Percentiles rank a stretch among this genome's conserved stretches.
Conservation (phyloP, 2,797 vertebrate genomes). For the Macroramphosus scolopax region DNA sequence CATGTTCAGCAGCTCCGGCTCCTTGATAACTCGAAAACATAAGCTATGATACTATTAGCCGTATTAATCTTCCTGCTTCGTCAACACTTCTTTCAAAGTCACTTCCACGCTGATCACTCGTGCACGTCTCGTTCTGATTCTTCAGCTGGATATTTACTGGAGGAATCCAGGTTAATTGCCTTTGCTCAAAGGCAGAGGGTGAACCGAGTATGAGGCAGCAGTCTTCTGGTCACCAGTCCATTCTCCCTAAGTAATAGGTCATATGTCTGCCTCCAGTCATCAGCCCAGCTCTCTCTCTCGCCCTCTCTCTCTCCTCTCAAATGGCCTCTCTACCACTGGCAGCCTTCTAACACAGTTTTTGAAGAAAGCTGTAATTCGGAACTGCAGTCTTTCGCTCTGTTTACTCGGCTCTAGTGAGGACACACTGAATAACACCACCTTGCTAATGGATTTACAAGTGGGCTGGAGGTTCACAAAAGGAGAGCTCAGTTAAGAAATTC, state of each 20-base stretch:
- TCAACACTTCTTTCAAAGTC: slow-evolving; percentile 76
- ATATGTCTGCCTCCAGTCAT: slow-evolving; percentile 67
- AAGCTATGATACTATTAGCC: slow-evolving; percentile 68
- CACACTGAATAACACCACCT: slow-evolving; percentile 54
- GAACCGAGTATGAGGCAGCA: slow-evolving; percentile 75
- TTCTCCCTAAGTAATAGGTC: slow-evolving; percentile 76
- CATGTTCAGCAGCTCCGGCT: slow-evolving; percentile 58
- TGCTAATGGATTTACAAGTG: slow-evolving; percentile 67
- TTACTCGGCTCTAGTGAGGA: slow-evolving; percentile 50
- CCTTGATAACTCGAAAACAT: slow-evolving; percentile 66
- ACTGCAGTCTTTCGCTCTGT: slow-evolving; percentile 42
- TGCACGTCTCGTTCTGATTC: slow-evolving; percentile 64
- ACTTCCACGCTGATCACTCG: slow-evolving; percentile 70
- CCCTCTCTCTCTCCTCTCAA: slow-evolving; percentile 55
- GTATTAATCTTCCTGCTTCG: slow-evolving; percentile 72
- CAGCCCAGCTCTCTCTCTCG: slow-evolving; percentile 40
- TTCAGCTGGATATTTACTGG: slow-evolving; percentile 74
- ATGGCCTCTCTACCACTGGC: slow-evolving; percentile 48
- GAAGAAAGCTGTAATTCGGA: slow-evolving; percentile 44
- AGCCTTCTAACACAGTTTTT: slow-evolving; percentile 44
- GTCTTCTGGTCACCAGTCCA: slow-evolving; percentile 75
- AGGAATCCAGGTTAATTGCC: slow-evolving; percentile 77
- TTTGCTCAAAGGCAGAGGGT: slow-evolving; percentile 73
- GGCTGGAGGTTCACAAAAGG: slow-evolving; percentile 58
- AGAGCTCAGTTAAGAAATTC: slow-evolving; percentile 47